These are phyloP conservation scores for Habropoda laboriosa DNA, from an alignment of 1,140 invertebrate genomes.

Conservation along the genomic window DNA sequence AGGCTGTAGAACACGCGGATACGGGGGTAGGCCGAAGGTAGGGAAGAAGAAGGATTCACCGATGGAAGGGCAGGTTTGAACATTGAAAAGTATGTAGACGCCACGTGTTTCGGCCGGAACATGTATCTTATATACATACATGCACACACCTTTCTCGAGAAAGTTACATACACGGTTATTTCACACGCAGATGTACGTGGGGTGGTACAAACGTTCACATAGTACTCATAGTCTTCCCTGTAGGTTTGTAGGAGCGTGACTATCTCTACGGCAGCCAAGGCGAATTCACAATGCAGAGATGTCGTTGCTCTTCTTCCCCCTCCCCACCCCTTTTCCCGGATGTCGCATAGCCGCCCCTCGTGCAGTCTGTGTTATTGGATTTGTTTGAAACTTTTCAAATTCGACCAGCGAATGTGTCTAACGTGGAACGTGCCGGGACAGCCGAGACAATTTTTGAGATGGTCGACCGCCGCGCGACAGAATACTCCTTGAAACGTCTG, in stretches of 20 bases:
- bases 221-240: slow-evolving; percentile 30
- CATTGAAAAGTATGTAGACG: slow-evolving; percentile 54
- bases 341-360: slow-evolving; percentile 17
- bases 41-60: slow-evolving; percentile 19
- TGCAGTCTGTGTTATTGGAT: slow-evolving; percentile 65
- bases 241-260: slow-evolving; percentile 31
- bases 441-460: slow-evolving; percentile 26
- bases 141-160: not conserved
- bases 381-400: slow-evolving; percentile 71
- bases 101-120: slow-evolving; percentile 13
- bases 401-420: slow-evolving; percentile 45
- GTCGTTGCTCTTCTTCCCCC: slow-evolving; percentile 20
- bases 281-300: slow-evolving; percentile 62
- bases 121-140: not conserved
- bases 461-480: not conserved
- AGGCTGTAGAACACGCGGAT: slow-evolving; percentile 36
- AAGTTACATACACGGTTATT: not conserved
- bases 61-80: slow-evolving; percentile 28
- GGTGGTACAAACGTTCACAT: slow-evolving; percentile 17
- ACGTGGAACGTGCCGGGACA: slow-evolving; percentile 40
- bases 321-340: not conserved
- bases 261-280: slow-evolving; percentile 29
- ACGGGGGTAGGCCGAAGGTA: not conserved
- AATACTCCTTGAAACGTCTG: not conserved
- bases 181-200: not conserved